Base-by-base conservation (phyloP, 2,113 vertebrate species). In the Phaethon lepturus region DNA sequence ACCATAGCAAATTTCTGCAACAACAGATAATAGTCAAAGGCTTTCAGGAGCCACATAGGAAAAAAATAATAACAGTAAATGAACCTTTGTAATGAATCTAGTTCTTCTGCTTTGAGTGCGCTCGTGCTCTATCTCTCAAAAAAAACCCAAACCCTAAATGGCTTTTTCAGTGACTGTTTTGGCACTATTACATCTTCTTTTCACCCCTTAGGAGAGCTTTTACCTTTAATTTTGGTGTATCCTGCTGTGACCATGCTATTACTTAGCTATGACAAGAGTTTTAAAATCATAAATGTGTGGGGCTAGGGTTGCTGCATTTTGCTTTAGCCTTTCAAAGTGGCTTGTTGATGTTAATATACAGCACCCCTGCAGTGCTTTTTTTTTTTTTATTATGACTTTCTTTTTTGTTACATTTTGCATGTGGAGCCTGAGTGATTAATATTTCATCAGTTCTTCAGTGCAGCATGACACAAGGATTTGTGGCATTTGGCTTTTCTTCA, bases 381-480 rank as follows among this genome's bases (percentile, higher is more conserved):
- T 85, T 96, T 85, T 96, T 84, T 40, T 77, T 78, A 88, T 82
- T 97, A 96, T 68, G 94, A 91, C 91, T 97, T 96, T 87, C 38
- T 86, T 96, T 97, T 97, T 96, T 95, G 95, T 96, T 97, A 81
- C 63, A 94, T 97, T 98, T 98, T 97, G 89, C 95, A 93, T 97
- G 95, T 82, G 91, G 95, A 93, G 92, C 66, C 79, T 11, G 55
- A 77, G 77, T 96, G 95, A 98, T 98, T 97, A 98, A 98, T 98
- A 98, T 98, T 98, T 97, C 83, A 98, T 98, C 90, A 49, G 40
- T 96, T 97, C 78, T 97, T 96, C 90, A 90, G 91, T 96, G 91
- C 92, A 94, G 90, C 89, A 69, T 88, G 88, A 94, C 96, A 84
- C 22, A 47, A 71, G 25, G 26, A 49, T 93, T 42, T 53, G 68